Conservation (phyloP, 1,140 invertebrate species). For the Drosophila obscura region DNA sequence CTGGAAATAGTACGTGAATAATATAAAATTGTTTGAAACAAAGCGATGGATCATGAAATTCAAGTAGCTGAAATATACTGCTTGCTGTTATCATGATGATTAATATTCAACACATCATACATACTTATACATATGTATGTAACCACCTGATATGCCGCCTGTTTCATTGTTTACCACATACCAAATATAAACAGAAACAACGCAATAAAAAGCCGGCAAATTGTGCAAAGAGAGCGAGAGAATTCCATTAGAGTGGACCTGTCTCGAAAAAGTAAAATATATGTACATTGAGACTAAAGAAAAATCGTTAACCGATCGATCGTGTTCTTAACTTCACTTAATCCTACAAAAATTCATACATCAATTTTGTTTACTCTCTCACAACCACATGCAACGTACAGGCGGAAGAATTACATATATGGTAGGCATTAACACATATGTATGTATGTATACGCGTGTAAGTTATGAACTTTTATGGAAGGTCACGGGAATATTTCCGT, state of each 20-base stretch:
- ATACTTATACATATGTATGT: background rate
- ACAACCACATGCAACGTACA: no score
- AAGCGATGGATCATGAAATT: slow-evolving; percentile 21
- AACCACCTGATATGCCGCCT: slow-evolving; percentile 62
- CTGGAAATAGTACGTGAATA: slow-evolving; percentile 10
- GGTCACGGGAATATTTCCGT: slow-evolving; percentile 62
- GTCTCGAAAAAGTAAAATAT: no score
- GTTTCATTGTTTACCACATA: slow-evolving; percentile 72
- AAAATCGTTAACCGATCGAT: no score
- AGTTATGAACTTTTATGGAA: slow-evolving; percentile 52
- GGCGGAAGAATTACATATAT: no score
- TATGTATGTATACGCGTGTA: slow-evolving; percentile 16
- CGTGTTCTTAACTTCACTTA: no score
- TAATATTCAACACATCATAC: slow-evolving; percentile 33
- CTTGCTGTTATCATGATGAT: slow-evolving; percentile 25
- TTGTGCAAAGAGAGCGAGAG: slow-evolving; percentile 27
- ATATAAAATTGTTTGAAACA: slow-evolving; percentile 17
- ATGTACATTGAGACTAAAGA: background rate
- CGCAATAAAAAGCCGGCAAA: slow-evolving; percentile 72
- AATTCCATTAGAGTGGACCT: slow-evolving; percentile 55
- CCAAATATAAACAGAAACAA: slow-evolving; percentile 36
- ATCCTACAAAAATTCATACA: no score
- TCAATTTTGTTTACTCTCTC: no score
- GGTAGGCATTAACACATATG: background rate
- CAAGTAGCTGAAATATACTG: background rate